These are phyloP conservation scores for Molossus alvarezi DNA, from an alignment of 2,797 vertebrate genomes.

Conservation along the genomic window DNA sequence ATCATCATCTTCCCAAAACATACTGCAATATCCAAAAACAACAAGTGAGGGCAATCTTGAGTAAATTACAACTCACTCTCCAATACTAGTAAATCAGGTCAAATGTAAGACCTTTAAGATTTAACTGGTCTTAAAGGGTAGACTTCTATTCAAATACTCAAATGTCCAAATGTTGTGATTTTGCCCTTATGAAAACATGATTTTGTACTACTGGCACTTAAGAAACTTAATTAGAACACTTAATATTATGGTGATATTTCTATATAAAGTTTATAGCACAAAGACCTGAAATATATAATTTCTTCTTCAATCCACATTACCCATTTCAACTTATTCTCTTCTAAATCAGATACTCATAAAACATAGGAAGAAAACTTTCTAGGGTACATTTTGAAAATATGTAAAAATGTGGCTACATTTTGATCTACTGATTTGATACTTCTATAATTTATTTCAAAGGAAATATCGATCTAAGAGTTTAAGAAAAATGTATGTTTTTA, in stretches of 20 bases:
- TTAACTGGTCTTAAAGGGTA: not conserved
- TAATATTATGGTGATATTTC: constrained; percentile 17
- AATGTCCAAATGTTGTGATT: not conserved
- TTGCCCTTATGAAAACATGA: constrained; percentile 25
- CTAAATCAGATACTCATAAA: constrained; percentile 1
- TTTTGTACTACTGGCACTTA: not conserved
- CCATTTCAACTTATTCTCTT: not conserved
- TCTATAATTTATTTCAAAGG: not conserved
- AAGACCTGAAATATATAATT: not conserved
- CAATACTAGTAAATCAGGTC: not conserved
- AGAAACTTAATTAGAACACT: not conserved
- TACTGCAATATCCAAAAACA: not conserved
- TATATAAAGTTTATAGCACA: not conserved
- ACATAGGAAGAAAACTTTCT: not conserved
- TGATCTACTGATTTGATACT: not conserved
- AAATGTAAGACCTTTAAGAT: constrained; percentile 1
- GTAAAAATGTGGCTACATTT: not conserved
- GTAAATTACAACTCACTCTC: not conserved
- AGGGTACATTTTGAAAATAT: constrained; percentile 14
- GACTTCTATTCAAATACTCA: not conserved
- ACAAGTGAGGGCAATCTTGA: constrained; percentile 7
- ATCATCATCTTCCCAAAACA: not conserved
- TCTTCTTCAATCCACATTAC: not conserved
- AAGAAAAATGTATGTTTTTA: not conserved
- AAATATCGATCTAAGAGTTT: not conserved